Evolutionary conservation across 2,797 vertebrate genomes (phyloP), one percentile per base, ranked within the genome.

Genomic region (Gadopsis bispinosus): DNA sequence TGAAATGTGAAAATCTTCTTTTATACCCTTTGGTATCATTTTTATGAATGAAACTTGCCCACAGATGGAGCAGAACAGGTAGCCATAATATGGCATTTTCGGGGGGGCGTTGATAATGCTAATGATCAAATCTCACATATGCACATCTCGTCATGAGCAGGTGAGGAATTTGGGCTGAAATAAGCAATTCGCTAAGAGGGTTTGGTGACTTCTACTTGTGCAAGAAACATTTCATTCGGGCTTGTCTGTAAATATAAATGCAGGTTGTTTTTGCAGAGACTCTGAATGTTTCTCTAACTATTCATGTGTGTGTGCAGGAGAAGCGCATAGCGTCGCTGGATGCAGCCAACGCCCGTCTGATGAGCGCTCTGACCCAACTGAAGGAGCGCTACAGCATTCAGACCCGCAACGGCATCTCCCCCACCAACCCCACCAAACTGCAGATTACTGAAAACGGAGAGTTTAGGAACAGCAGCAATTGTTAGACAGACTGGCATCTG

Each of bases 331-430:
- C 97, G 20, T 99, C 98, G 0, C 71, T 99, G 95, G 98, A 99
- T 0, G 98, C 98, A 0, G 97, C 98, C 90, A 99, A 99, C 39
- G 96, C 97, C 70, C 96, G 98, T 78, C 93, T 99, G 85, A 99
- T 99, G 98, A 98, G 97, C 29, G 98, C 98, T 45, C 96, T 99
- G 80, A 97, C 97, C 1, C 98, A 99, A 95, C 96, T 99, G 87
- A 99, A 99, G 96, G 98, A 99, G 95, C 98, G 98, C 93, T 99
- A 99, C 96, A 99, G 97, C 96, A 97, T 98, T 95, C 98, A 98
- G 94, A 97, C 86, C 8, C 97, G 97, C 93, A 99, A 99, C 86
- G 98, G 98, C 94, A 96, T 99, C 95, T 99, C 98, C 77, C 98
- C 98, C 91, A 99, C 98, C 96, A 98, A 98, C 95, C 97, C 97